phyloP scores from a whole-genome alignment of 2,888 invertebrate species.

The Napeogenes sylphis region DNA sequence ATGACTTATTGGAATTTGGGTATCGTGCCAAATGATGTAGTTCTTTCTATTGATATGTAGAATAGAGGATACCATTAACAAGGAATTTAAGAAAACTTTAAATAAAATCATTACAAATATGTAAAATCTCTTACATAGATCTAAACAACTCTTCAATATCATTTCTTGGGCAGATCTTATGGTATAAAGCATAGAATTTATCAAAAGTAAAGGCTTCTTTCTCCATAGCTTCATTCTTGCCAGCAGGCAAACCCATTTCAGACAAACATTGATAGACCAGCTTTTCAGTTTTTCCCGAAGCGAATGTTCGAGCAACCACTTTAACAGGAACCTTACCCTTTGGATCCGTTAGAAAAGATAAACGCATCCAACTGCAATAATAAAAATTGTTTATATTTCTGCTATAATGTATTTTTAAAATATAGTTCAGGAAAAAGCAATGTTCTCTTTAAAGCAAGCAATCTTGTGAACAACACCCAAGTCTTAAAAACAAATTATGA shows the following conservation, averaged over 20 bases:
- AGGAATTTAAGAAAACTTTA: too few species aligned
- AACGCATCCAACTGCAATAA: conserved; percentile 96
- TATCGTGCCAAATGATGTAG: too few species aligned
- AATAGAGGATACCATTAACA: too few species aligned
- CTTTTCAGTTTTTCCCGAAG: conserved; percentile 99
- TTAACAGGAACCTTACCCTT: conserved; percentile 97
- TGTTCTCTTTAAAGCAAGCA: neutral
- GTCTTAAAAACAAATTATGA: too few species aligned
- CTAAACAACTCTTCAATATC: conserved; percentile 99
- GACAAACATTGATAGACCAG: conserved; percentile 97
- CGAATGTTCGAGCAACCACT: conserved; percentile 97
- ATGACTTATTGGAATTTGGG: too few species aligned
- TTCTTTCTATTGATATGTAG: too few species aligned
- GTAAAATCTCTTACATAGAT: conserved; percentile 86
- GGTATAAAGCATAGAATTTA: conserved; percentile 98
- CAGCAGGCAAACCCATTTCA: conserved; percentile 95
- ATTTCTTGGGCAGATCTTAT: conserved; percentile 98
- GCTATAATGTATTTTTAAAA: neutral
- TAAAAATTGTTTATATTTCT: neutral
- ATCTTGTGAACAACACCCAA: neutral
- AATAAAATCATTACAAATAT: neutral
- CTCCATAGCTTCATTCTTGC: conserved; percentile 97
- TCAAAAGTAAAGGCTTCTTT: conserved; percentile 97
- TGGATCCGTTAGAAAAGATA: conserved; percentile 95
- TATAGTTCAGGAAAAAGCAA: neutral